Base-by-base conservation (phyloP, 2,797 vertebrate genomes). In the Acipenser oxyrinchus region DNA sequence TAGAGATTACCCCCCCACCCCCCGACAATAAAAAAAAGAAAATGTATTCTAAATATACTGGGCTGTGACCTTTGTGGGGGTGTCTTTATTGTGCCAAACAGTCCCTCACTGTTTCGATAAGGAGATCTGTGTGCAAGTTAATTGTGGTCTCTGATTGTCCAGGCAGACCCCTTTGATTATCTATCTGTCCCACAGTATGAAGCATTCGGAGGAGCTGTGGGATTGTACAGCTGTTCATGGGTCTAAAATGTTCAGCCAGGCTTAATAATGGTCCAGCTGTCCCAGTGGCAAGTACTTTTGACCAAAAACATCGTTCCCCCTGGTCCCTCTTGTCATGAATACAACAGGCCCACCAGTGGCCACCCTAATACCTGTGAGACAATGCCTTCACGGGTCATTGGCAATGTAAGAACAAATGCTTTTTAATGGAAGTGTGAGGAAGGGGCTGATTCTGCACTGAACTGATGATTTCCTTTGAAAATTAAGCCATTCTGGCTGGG, bases 131-230 rank as follows among this genome's bases (percentile, higher is more conserved):
- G 72, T 70, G 76, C 80, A 79, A 88, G 80, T 90, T 90, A 89
- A 92, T 90, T 89, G 88, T 86, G 83, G 83, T 75, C 79, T 75
- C 72, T 81, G 77, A 81, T 79, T 80, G 76, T 86, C 86, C 82
- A 80, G 72, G 81, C 78, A 79, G 74, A 64, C 71, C 82, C 72
- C 77, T 82, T 78, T 75, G 76, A 79, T 78, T 76, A 79, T 77
- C 72, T 81, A 74, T 78, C 72, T 78, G 76, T 73, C 70, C 77
- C 0, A 70, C 72, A 71, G 72, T 75, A 75, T 63, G 73, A 80
- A 71, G 69, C 71, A 63, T 65, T 79, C 49, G 2, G 8, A 0
- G 48, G 48, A 50, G 63, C n/a, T 52, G 68, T 0, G 55, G 75
- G 75, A 76, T 71, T 78, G 74, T 75, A 77, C 76, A 81, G 74